Percentiles rank a stretch among this genome's conserved stretches.
phyloP scores from a whole-genome alignment of 2,797 vertebrate species.

The Esox lucius region DNA sequence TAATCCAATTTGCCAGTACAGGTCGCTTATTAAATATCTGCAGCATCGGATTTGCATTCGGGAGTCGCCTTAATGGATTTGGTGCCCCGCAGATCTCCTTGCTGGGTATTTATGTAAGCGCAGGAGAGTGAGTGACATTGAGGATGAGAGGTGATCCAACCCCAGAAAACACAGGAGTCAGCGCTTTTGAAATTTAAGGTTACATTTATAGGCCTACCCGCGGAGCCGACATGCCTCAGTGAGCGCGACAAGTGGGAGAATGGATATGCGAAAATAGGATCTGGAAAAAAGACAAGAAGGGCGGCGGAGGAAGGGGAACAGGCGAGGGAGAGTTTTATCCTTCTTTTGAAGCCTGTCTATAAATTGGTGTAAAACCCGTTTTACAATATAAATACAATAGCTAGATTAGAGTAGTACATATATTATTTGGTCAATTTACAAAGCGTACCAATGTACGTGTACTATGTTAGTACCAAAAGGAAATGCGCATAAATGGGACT shows the following conservation, averaged over 20 bases:
- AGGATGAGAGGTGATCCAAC: slow-evolving; percentile 66
- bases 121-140: slow-evolving; percentile 81
- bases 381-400: no score
- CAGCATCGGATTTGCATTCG: slow-evolving; percentile 84
- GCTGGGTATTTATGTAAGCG: slow-evolving; percentile 54
- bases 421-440: neutral
- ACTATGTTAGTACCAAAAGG: neutral
- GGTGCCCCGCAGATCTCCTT: slow-evolving; percentile 69
- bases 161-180: slow-evolving; percentile 48
- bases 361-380: no score
- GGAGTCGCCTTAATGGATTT: slow-evolving; percentile 84
- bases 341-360: neutral
- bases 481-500: neutral
- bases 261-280: slow-evolving; percentile 17
- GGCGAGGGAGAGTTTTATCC: neutral
- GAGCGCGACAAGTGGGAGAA: slow-evolving; percentile 27
- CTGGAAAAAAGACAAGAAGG: neutral
- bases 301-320: neutral
- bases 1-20: slow-evolving; percentile 86
- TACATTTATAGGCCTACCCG: slow-evolving; percentile 27
- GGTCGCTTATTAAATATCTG: slow-evolving; percentile 88
- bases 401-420: neutral
- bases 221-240: slow-evolving; percentile 18
- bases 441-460: neutral
- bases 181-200: slow-evolving; percentile 37